A percentile compares a stretch with the other conserved stretches of the same genome.
phyloP scores from a whole-genome alignment of 2,113 vertebrate genomes.

The Harpagus bidentatus region DNA sequence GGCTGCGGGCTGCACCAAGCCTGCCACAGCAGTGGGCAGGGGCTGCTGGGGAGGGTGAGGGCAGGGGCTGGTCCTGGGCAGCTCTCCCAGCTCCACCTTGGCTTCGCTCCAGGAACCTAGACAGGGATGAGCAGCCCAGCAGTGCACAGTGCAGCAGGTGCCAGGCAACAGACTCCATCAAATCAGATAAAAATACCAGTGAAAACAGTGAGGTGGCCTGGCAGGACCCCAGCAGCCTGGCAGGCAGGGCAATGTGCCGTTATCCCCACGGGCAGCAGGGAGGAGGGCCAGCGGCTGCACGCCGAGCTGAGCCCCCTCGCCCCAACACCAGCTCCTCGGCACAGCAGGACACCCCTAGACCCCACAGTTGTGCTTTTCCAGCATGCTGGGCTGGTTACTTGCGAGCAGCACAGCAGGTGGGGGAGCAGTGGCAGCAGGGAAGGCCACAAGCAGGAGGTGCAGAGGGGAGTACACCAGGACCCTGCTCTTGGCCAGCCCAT shows the following conservation, averaged over 20 bases:
- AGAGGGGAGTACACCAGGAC: rapidly evolving
- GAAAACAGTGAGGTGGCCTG: background rate
- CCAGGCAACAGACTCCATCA: background rate
- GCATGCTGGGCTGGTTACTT: rapidly evolving
- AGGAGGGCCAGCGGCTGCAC: rapidly evolving
- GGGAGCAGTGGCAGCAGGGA: background rate
- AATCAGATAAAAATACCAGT: constrained; percentile 17
- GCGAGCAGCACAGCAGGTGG: rapidly evolving
- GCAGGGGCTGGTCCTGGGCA: background rate
- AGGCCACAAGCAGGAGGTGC: background rate
- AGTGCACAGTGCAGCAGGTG: rapidly evolving
- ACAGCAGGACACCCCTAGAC: background rate
- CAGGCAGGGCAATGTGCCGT: background rate
- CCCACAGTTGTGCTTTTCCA: rapidly evolving
- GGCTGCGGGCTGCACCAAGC: background rate
- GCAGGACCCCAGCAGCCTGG: background rate
- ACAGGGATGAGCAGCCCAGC: background rate
- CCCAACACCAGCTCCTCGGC: rapidly evolving
- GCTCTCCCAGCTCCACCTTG: background rate
- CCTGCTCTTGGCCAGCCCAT: rapidly evolving
- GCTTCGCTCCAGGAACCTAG: background rate
- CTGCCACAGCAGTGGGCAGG: rapidly evolving
- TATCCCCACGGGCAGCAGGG: rapidly evolving
- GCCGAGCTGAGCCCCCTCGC: rapidly evolving
- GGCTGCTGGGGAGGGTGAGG: background rate